phyloP scores from a whole-genome alignment of 92 coral and sea anemone genomes.

The Parazoanthus atlanticus region DNA sequence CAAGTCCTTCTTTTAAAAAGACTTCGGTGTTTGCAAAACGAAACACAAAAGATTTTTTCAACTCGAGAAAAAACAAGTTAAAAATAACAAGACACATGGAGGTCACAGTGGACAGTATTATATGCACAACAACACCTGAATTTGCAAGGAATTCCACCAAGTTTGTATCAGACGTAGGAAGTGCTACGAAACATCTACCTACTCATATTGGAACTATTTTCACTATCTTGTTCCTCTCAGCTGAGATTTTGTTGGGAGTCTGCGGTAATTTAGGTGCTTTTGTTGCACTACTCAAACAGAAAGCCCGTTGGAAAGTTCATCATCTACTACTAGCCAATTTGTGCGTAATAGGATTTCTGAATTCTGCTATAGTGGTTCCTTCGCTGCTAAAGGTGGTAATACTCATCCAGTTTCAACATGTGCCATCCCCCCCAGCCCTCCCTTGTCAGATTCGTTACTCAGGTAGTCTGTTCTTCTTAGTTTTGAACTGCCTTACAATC shows the following conservation, averaged over 20 bases:
- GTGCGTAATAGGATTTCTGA: conserved; percentile 17
- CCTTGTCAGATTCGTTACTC: conserved; percentile 23
- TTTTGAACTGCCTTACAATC: conserved; percentile 21
- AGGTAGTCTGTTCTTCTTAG: conserved; percentile 15
- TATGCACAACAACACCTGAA: too few relatives aligned
- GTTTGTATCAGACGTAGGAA: background rate
- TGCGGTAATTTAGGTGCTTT: conserved; percentile 24
- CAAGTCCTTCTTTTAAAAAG: too few relatives aligned
- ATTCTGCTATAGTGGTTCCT: conserved; percentile 35
- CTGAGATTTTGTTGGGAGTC: conserved; percentile 10
- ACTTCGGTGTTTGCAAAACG: background rate
- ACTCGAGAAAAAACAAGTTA: too few relatives aligned
- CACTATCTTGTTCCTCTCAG: background rate
- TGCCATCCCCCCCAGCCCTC: background rate
- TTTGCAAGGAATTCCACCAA: background rate
- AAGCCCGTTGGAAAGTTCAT: conserved; percentile 4
- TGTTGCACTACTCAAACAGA: background rate
- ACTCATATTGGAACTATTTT: conserved; percentile 1
- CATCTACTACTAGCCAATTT: conserved; percentile 1
- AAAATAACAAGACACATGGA: background rate
- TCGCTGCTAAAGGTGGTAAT: background rate
- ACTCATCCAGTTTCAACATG: conserved; percentile 12
- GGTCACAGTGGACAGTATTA: background rate
- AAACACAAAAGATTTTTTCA: background rate
- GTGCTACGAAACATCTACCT: background rate